Base-by-base conservation (phyloP, 64 coral and sea anemone genomes). In the Acropora yongei region DNA sequence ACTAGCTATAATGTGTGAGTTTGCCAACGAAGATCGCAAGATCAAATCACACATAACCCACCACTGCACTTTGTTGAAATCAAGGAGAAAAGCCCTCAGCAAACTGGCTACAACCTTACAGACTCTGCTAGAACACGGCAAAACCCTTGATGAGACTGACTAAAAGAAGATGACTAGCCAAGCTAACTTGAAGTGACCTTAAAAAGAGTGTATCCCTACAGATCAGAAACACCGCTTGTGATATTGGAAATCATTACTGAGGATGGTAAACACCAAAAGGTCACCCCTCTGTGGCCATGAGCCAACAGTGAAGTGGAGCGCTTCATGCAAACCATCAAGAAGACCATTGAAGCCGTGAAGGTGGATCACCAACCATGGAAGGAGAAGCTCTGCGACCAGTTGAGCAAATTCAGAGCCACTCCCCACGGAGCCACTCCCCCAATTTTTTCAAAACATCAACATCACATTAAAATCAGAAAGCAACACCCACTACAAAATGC, bases 381-480 rank as follows among this genome's bases (percentile, higher is more conserved):
- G 45, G 69, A 92, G 57, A 80, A 92, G 74, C 42, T 92, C 45
- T 66, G 55, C 72, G 73, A 86, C 17, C 2, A 86, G 49, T 72
- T 92, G 17, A 5, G 82, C 39, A 92, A 92, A 80, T 92, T 86
- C 80, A 55, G 90, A 84, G 69, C 80, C 41, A 92, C 90, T n/a
- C 90, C 90, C 58, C 90, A 92, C 58, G 47, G 18, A 46, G 43
- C 90, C 77, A 85, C 80, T 65, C 69, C 80, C 9, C 90, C 68
- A 50, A 80, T 72, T 30, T 30, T 30, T 30, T 30, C 30, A 30
- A 30, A 30, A 30, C 30, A 30, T 30, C 30, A 30, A 30, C 30
- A 30, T 30, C 30, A 30, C 30, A 30, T 30, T 30, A 30, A 30
- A 30, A 30, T 30, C 30, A 30, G 30, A 30, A 30, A 30, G 30